Conservation (phyloP, 2,113 vertebrate species). For the Tringa solitaria region DNA sequence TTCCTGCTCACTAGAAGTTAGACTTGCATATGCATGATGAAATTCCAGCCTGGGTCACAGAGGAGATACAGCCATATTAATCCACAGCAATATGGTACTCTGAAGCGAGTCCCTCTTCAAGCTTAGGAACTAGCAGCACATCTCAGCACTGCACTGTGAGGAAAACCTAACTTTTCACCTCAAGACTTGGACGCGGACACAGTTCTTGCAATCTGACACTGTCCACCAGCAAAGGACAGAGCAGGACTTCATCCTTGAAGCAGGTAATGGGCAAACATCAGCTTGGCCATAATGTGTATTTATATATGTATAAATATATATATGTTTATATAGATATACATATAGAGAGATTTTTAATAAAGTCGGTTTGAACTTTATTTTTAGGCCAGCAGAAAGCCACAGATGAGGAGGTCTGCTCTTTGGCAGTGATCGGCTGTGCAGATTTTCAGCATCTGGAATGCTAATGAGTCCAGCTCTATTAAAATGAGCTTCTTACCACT, state of each 20-base stretch:
- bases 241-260: neutral
- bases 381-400: constrained; percentile 29
- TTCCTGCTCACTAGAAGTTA: neutral
- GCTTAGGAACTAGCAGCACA: neutral
- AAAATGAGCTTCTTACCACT: constrained; percentile 58
- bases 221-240: neutral
- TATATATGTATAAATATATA: neutral
- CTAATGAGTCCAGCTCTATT: constrained; percentile 56
- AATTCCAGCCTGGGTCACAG: neutral
- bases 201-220: neutral
- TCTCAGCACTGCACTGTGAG: neutral
- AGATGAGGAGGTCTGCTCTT: constrained; percentile 25
- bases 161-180: neutral
- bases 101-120: neutral
- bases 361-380: constrained; percentile 41
- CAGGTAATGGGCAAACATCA: neutral
- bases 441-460: constrained; percentile 71
- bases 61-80: neutral
- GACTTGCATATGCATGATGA: neutral
- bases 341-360: constrained; percentile 37
- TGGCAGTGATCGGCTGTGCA: constrained; percentile 49
- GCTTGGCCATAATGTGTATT: neutral
- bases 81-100: neutral
- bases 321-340: neutral
- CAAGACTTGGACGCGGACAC: neutral